Conservation (phyloP, 2,888 invertebrate species). For the Andricus curvator region DNA sequence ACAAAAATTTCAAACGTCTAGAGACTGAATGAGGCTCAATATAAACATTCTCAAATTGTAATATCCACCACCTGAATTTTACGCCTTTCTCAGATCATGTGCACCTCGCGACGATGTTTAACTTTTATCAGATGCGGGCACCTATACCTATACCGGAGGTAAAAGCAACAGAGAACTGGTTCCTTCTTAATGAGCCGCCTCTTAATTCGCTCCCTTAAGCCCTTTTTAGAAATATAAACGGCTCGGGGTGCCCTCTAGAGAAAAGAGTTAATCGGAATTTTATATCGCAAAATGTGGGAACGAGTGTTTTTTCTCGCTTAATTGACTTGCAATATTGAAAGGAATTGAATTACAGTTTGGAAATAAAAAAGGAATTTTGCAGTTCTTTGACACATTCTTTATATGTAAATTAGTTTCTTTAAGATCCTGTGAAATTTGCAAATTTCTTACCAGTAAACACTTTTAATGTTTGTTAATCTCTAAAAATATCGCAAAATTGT, state of each 20-base stretch:
- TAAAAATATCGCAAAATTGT: no score
- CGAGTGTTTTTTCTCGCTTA: neutral
- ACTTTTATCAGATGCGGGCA: constrained; percentile 26
- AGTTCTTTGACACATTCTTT: no score
- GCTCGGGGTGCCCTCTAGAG: neutral
- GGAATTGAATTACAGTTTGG: neutral
- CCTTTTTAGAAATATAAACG: neutral
- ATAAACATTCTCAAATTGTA: constrained; percentile 1
- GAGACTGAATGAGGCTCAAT: constrained; percentile 17
- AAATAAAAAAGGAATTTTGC: no score
- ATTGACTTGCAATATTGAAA: neutral
- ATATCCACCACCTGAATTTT: constrained; percentile 11
- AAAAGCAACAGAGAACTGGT: neutral
- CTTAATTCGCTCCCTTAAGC: constrained; percentile 1
- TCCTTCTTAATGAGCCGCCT: constrained; percentile 15
- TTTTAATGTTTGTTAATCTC: no score
- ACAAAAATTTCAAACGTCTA: neutral
- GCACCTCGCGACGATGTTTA: constrained; percentile 12
- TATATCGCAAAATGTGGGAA: constrained; percentile 1
- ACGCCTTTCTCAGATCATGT: constrained; percentile 23
- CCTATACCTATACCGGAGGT: neutral
- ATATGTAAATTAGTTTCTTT: no score
- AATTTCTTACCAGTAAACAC: no score
- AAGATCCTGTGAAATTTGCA: no score
- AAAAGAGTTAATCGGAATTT: neutral